phyloP scores from a whole-genome alignment of 2,113 vertebrate species.

The Pollachius pollachius region DNA sequence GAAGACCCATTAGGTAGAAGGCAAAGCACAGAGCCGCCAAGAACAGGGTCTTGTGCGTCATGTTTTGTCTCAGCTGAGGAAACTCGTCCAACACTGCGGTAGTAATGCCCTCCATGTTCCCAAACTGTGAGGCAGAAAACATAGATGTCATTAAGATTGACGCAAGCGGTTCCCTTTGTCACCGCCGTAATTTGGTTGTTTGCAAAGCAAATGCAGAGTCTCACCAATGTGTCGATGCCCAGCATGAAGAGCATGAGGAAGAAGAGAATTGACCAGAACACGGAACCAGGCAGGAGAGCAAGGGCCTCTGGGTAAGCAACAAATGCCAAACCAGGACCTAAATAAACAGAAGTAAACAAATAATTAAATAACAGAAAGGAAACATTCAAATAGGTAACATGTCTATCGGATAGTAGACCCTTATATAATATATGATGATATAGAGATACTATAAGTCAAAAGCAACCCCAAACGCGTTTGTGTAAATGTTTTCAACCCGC shows the following conservation, averaged over 20 bases:
- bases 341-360: conserved; percentile 4
- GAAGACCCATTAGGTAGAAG: conserved; percentile 79
- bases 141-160: not conserved
- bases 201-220: not conserved
- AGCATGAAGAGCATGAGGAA: conserved; percentile 83
- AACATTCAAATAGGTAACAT: too few relatives aligned
- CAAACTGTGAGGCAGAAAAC: conserved; percentile 69
- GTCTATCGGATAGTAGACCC: too few relatives aligned
- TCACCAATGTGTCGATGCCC: conserved; percentile 80
- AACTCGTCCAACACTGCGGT: conserved; percentile 80
- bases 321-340: conserved; percentile 81
- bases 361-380: not conserved
- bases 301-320: conserved; percentile 84
- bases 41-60: conserved; percentile 74
- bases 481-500: too few relatives aligned
- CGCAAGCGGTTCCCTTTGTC: conserved; percentile 5
- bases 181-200: not conserved
- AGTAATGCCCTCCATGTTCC: conserved; percentile 83
- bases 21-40: conserved; percentile 71
- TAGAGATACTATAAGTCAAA: too few relatives aligned
- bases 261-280: conserved; percentile 81
- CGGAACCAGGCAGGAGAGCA: conserved; percentile 78
- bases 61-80: conserved; percentile 67
- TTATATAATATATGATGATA: too few relatives aligned
- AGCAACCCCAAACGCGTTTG: too few relatives aligned